phyloP scores from a whole-genome alignment of 2,888 invertebrate species.

The Steinernema hermaphroditum region DNA sequence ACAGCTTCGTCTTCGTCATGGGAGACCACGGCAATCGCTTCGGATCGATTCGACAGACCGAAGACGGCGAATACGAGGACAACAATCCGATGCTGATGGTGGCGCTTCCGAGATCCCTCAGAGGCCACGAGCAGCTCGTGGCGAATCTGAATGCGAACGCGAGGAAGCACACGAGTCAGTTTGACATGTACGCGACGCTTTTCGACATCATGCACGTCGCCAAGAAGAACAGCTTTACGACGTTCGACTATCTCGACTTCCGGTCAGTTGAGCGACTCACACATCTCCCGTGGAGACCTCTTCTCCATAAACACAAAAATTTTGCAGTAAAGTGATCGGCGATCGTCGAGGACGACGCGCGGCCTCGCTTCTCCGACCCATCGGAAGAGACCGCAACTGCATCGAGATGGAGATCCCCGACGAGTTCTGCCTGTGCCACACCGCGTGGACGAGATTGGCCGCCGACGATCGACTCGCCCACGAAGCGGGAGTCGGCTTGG shows the following conservation, averaged over 20 bases:
- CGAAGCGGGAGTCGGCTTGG: background rate
- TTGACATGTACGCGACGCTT: constrained; percentile 65
- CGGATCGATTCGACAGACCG: constrained; percentile 67
- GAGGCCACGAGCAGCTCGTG: constrained; percentile 53
- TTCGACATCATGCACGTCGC: constrained; percentile 12
- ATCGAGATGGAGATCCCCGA: constrained; percentile 52
- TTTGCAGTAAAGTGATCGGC: background rate
- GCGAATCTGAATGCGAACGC: constrained; percentile 58
- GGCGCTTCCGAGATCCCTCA: constrained; percentile 63
- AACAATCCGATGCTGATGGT: constrained; percentile 66
- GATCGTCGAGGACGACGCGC: constrained; percentile 28
- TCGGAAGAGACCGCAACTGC: constrained; percentile 44
- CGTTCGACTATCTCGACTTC: too few species aligned
- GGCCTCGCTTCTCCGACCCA: constrained; percentile 44
- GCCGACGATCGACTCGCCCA: background rate
- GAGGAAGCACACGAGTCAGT: constrained; percentile 65
- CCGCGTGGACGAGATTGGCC: background rate
- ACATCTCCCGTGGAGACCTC: too few species aligned
- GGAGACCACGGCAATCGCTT: constrained; percentile 69
- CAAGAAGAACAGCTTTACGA: too few species aligned
- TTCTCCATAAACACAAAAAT: too few species aligned
- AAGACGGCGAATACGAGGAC: constrained; percentile 59
- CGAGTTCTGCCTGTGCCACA: constrained; percentile 57
- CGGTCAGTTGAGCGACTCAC: too few species aligned
- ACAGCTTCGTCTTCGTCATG: constrained; percentile 60